Base-by-base conservation (phyloP, 2,113 vertebrate species). In the Pelecanoides urinatrix region DNA sequence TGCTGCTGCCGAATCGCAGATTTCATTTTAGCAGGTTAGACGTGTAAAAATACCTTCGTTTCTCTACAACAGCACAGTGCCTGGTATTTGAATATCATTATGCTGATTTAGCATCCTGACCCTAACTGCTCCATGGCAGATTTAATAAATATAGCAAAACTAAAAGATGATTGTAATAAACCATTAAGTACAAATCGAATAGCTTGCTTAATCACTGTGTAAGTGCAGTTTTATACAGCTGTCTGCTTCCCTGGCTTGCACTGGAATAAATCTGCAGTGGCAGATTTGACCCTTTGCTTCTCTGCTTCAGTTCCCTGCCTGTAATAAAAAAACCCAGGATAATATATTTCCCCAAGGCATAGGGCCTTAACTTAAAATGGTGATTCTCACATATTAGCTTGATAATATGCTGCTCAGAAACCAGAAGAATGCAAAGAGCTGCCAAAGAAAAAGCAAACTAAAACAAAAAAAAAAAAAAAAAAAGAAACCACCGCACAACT, bases 101-200 rank as follows among this genome's bases (percentile, higher is more conserved):
- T 27, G 72, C 82, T 92, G 85, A 93, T 93, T 88, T 96, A 95
- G 90, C 85, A 92, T 49, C 75, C 90, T 95, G 93, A 94, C 78
- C 71, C 75, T 76, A 40, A 88, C 70, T 86, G 59, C 72, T 72
- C 29, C 42, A 26, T 0, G 3, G 81, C 68, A 92, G 75, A 87
- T 91, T 85, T 70, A 93, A 87, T 91, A 96, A 96, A 95, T 91
- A 94, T 26, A 94, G 74, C 73, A 75, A 96, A 96, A 92, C 84
- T 62, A 83, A 77, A 91, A 80, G 91, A 62, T 85, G 87, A 29
- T 84, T 63, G 40, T 56, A 91, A 95, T 91, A 96, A 96, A 95
- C 67, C 70, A 87, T 63, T 95, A 92, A 94, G 84, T 72, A 78
- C 73, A 92, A 95, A 96, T 87, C 13, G 8, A 95, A 95, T 84